Evolutionary conservation across 2,797 vertebrate genomes (phyloP).

Genomic region (Poecilia gillii): DNA sequence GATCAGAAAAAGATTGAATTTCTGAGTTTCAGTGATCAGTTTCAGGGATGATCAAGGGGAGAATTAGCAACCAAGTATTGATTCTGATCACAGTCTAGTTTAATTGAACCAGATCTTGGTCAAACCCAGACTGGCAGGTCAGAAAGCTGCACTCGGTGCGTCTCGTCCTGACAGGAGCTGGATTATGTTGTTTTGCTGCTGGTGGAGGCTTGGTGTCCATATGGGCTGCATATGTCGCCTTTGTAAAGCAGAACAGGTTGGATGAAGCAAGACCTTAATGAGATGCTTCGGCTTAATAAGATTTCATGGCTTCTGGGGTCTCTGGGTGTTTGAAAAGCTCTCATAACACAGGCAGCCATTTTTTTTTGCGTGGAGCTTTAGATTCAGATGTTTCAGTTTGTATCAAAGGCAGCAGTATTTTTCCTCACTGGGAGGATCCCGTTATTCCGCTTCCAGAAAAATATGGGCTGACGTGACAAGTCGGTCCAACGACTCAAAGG

Average conservation of each 20-base stretch:
- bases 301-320: conserved; percentile 72
- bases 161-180: conserved; percentile 35
- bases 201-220: conserved; percentile 62
- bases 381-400: conserved; percentile 41
- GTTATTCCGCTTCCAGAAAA: conserved; percentile 74
- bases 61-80: neutral
- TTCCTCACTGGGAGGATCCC: conserved; percentile 65
- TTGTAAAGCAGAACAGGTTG: conserved; percentile 43
- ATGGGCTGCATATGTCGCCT: conserved; percentile 74
- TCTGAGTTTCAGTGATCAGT: neutral
- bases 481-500: conserved; percentile 74
- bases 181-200: conserved; percentile 13
- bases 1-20: neutral
- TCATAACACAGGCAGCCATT: conserved; percentile 54
- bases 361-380: conserved; percentile 32
- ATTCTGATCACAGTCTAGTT: neutral
- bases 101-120: neutral
- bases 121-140: neutral
- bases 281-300: conserved; percentile 74
- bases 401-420: conserved; percentile 59
- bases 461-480: conserved; percentile 80
- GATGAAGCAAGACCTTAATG: conserved; percentile 67
- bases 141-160: neutral
- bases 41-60: neutral
- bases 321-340: conserved; percentile 55